Conservation (phyloP, 2,888 invertebrate genomes). For the Sturmia bella region DNA sequence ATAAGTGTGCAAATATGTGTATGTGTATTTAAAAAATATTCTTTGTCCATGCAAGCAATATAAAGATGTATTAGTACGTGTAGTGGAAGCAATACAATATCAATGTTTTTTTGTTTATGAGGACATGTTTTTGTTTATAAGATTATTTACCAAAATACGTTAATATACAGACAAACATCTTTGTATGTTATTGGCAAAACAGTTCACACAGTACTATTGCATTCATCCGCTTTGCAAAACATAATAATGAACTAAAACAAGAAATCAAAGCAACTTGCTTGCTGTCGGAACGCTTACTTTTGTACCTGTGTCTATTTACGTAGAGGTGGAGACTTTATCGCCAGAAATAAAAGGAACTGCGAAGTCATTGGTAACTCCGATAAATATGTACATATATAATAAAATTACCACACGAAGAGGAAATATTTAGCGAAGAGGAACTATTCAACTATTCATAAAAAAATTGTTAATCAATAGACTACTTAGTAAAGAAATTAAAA, state of each 20-base stretch:
- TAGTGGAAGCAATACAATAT: too few species aligned
- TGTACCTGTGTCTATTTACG: slow-evolving; percentile 48
- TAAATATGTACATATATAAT: slow-evolving; percentile 15
- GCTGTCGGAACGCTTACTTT: slow-evolving; percentile 52
- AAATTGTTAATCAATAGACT: too few species aligned
- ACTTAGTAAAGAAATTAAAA: too few species aligned
- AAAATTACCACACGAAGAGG: background rate
- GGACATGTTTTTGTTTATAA: too few species aligned
- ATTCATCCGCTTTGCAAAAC: slow-evolving; percentile 9
- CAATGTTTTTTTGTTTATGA: too few species aligned
- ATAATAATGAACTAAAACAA: slow-evolving; percentile 57
- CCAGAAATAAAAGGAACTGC: slow-evolving; percentile 12
- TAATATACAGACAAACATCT: too few species aligned
- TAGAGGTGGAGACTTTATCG: slow-evolving; percentile 49
- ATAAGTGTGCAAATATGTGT: too few species aligned
- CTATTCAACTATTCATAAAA: background rate
- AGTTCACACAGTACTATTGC: too few species aligned
- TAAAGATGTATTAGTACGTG: too few species aligned
- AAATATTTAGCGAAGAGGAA: background rate
- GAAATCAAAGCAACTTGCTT: slow-evolving; percentile 64
- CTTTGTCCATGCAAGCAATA: too few species aligned
- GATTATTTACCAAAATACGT: too few species aligned
- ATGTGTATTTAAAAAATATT: too few species aligned
- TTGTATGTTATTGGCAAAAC: background rate
- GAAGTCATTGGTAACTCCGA: slow-evolving; percentile 42